Base-by-base conservation (phyloP, 2,888 invertebrate genomes). In the Ligdia adustata region DNA sequence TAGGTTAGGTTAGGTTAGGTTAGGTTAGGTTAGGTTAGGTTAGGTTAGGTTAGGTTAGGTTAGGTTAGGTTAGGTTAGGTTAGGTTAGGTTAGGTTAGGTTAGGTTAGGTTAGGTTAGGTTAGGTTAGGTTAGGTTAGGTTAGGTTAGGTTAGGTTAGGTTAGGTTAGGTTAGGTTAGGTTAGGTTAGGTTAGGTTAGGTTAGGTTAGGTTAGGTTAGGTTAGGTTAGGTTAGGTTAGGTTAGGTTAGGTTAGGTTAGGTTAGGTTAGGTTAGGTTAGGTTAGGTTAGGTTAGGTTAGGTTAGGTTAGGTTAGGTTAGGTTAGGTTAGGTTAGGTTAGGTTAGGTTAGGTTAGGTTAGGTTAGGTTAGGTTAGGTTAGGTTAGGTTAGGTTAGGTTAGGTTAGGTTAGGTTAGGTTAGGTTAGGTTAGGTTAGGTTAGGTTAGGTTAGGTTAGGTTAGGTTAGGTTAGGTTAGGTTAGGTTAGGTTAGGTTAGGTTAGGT, bases 141-240 rank as follows among this genome's bases (percentile, higher is more conserved):
- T 52, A 50, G 49, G 54, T 46, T 54, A 50, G 49, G 53, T 50
- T 50, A 50, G 53, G 54, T 54, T 54, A 54, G 54, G 54, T 54
- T 54, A 54, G 54, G 54, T 54, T 54, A 54, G 54, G 46, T 46
- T 44, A 50, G 44, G 55, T n/a, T n/a, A n/a, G 50, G 48, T 47
- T 52, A 44, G 43, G 52, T 48, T 45, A 38, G 46, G 51, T 51
- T 47, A 44, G 54, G 49, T 50, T 46, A 50, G 47, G 47, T 49
- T 49, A 49, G 49, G 49, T 49, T 49, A 49, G 49, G 49, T 49
- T 49, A 43, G 50, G 48, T 41, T 48, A 40, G 41, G 47, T 41
- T 40, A 40, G 40, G 40, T 40, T 38, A 47, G 40, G 40, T 39
- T 40, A 39, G 40, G 48, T 35, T 42, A 26, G 34, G 46, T 46